phyloP scores from a whole-genome alignment of 2,113 vertebrate genomes.

The Bettongia penicillata region DNA sequence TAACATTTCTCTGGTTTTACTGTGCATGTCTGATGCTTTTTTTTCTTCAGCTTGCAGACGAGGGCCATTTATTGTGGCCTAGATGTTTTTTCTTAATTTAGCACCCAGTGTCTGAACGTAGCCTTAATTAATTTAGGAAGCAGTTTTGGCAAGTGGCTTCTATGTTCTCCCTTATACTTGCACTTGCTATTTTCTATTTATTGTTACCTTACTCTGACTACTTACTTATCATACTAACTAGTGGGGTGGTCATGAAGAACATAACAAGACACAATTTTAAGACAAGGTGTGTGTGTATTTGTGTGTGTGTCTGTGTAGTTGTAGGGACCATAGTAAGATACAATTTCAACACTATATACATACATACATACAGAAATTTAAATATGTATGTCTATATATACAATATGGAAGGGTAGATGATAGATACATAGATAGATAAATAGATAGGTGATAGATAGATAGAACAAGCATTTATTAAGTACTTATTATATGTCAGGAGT shows the following conservation, averaged over 20 bases:
- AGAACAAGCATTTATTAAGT: not conserved
- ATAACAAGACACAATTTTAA: not conserved
- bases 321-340: too few relatives aligned
- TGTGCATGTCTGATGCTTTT: not conserved
- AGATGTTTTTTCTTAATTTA: not conserved
- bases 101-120: not conserved
- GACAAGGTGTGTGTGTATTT: not conserved
- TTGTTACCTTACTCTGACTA: not conserved
- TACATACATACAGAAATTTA: not conserved
- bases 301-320: too few relatives aligned
- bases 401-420: not conserved
- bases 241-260: not conserved
- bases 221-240: not conserved
- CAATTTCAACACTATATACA: not conserved
- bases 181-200: not conserved
- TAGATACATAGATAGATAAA: not conserved
- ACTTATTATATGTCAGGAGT: not conserved
- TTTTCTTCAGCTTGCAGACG: not conserved
- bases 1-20: not conserved
- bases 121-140: not conserved
- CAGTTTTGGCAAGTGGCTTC: not conserved
- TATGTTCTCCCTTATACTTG: not conserved
- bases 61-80: not conserved
- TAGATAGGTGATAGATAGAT: too few relatives aligned
- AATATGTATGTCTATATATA: not conserved